Conservation (phyloP, 2,113 vertebrate genomes). For the Sapayoa aenigma region DNA sequence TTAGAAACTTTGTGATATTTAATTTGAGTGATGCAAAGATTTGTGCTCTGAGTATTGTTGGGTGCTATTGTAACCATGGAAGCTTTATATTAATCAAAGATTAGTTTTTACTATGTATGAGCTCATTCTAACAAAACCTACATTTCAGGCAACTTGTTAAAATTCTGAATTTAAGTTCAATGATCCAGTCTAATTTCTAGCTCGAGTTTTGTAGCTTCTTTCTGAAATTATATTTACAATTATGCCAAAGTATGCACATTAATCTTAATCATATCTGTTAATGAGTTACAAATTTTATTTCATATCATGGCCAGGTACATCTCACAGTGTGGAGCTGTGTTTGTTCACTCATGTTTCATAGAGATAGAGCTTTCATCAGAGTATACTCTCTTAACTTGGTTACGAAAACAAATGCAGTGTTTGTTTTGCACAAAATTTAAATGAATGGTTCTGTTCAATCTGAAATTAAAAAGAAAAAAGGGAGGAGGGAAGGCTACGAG, state of each 20-base stretch:
- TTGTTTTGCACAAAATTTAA: constrained; percentile 20
- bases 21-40: neutral
- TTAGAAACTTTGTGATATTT: neutral
- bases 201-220: neutral
- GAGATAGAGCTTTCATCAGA: neutral
- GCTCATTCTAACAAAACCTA: neutral
- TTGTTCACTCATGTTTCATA: neutral
- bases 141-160: neutral
- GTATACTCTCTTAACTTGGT: neutral
- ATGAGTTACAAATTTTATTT: neutral
- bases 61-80: neutral
- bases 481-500: neutral
- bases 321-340: neutral
- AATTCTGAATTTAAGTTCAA: neutral
- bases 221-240: neutral
- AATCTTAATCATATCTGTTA: neutral
- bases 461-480: neutral
- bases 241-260: neutral
- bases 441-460: neutral
- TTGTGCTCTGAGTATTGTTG: neutral
- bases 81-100: neutral
- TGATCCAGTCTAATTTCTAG: neutral
- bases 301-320: neutral
- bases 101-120: neutral
- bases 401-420: neutral